Conservation (phyloP, 2,888 invertebrate genomes). For the Amphipoea lucens region DNA sequence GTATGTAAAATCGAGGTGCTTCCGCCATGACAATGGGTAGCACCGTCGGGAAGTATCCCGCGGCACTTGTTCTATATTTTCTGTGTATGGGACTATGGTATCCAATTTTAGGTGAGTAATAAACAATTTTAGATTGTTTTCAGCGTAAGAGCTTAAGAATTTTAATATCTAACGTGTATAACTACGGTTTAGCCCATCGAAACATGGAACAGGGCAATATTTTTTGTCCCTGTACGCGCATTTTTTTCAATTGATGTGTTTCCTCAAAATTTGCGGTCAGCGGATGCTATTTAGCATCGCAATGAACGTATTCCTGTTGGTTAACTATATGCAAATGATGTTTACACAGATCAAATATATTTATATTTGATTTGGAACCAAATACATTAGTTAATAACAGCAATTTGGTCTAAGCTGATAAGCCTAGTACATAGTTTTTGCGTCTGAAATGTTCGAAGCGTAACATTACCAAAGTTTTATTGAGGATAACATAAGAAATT, state of each 20-base stretch:
- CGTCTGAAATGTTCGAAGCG: slow-evolving; percentile 10
- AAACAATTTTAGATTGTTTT: slow-evolving; percentile 61
- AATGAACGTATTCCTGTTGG: slow-evolving; percentile 66
- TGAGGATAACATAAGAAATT: slow-evolving; percentile 12
- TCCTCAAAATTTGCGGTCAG: slow-evolving; percentile 68
- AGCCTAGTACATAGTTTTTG: slow-evolving; percentile 15
- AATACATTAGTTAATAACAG: slow-evolving; percentile 5
- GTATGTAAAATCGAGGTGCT: slow-evolving; percentile 82
- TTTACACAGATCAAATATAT: slow-evolving; percentile 30
- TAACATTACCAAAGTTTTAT: slow-evolving; percentile 14
- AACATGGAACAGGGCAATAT: slow-evolving; percentile 59
- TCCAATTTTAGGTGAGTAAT: slow-evolving; percentile 85
- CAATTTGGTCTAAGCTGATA: slow-evolving; percentile 17
- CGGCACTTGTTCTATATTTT: slow-evolving; percentile 85
- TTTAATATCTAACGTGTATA: slow-evolving; percentile 31
- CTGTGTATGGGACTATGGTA: slow-evolving; percentile 84
- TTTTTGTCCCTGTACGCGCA: slow-evolving; percentile 68
- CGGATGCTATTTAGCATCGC: slow-evolving; percentile 60
- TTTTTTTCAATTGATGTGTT: slow-evolving; percentile 73
- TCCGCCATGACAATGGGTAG: slow-evolving; percentile 89
- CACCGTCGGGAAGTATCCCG: slow-evolving; percentile 83
- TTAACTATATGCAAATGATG: slow-evolving; percentile 37
- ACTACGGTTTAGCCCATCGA: slow-evolving; percentile 16
- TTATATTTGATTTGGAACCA: slow-evolving; percentile 11
- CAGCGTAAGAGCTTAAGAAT: slow-evolving; percentile 27